Base-by-base conservation (phyloP, 2,888 invertebrate species). In the Hylaea fasciaria region DNA sequence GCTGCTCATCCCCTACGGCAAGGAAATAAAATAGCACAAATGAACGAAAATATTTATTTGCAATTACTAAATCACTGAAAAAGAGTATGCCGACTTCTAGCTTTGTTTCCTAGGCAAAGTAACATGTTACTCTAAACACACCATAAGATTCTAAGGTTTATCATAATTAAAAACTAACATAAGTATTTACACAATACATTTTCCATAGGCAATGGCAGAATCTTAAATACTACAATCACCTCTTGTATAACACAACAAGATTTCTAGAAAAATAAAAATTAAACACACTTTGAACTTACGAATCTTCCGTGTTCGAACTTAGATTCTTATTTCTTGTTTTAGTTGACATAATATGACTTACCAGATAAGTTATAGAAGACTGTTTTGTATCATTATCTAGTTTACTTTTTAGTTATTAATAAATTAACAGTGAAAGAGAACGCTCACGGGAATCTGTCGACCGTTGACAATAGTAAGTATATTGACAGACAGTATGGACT, bases 31-130 rank as follows among this genome's bases (percentile, higher is more conserved):
- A 56, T 37, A 17, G n/a, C 17, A 39, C 37, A 46, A 62, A 74
- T 78, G 82, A 88, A 87, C 84, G 82, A 87, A 87, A 88, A 86
- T 87, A 85, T 87, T 89, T 89, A 83, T 84, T 86, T 87, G 82
- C 81, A 83, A 83, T 84, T 72, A 88, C 82, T 87, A 88, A 89
- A 89, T 87, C 85, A 88, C 89, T 88, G 85, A 85, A 82, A 80
- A 85, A 78, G 83, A 82, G 68, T 85, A 83, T 81, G 85, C 85
- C 80, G 78, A 78, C 81, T 77, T 81, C 78, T 81, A 78, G 78
- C 79, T 77, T 77, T 78, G 73, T 78, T 74, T 77, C 73, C 77
- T 78, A 86, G 83, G 85, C 85, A 83, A 82, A 80, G 78, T 78
- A 83, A 83, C 61, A 83, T 9, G 72, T 12, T 81, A 84, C 77